Conservation (phyloP, 2,888 invertebrate genomes). For the Hermaeophaga mercurialis region DNA sequence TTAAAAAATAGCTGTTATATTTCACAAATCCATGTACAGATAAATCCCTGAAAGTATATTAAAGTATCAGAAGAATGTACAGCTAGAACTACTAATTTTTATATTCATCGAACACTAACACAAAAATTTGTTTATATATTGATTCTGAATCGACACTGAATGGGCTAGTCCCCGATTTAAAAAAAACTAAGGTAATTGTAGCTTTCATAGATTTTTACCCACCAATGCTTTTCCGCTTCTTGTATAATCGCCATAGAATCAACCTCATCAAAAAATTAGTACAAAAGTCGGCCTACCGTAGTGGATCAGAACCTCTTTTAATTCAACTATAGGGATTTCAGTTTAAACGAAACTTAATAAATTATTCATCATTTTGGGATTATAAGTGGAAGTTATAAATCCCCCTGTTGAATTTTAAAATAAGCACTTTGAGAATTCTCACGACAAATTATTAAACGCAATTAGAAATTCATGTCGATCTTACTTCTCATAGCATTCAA, state of each 20-base stretch:
- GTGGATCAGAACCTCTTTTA: neutral
- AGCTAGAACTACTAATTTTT: constrained; percentile 1
- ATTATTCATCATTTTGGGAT: neutral
- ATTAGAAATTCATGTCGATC: neutral
- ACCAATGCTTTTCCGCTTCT: constrained; percentile 4
- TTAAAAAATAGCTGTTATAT: too few relatives aligned
- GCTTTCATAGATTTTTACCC: neutral
- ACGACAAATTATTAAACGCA: constrained; percentile 1
- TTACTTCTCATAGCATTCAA: too few relatives aligned
- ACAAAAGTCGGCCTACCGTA: neutral
- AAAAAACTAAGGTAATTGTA: constrained; percentile 8
- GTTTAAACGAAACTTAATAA: constrained; percentile 4
- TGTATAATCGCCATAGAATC: constrained; percentile 3
- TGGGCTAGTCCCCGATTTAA: constrained; percentile 5
- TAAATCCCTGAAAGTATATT: too few relatives aligned
- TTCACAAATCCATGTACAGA: too few relatives aligned
- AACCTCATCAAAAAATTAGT: constrained; percentile 1
- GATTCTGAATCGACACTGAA: constrained; percentile 7
- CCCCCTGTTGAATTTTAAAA: constrained; percentile 6
- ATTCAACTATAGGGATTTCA: constrained; percentile 1
- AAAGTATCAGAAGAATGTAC: neutral
- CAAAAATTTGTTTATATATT: constrained; percentile 3
- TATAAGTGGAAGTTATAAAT: neutral
- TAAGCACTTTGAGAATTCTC: constrained; percentile 9
- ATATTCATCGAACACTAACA: neutral